phyloP scores from a whole-genome alignment of 1,140 invertebrate genomes.

The Diachasmimorpha longicaudata region DNA sequence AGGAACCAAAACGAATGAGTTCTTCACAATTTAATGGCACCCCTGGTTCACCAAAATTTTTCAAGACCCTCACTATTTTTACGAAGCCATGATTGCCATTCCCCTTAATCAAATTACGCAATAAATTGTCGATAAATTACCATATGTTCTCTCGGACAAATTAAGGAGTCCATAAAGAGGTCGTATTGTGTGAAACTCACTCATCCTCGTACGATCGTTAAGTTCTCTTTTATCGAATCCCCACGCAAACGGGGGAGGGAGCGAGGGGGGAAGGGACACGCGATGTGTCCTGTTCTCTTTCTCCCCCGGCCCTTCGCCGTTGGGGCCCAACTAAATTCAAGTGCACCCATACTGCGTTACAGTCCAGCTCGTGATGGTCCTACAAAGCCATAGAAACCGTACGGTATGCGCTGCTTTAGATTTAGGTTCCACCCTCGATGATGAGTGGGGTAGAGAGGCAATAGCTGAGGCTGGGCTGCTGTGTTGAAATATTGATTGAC shows the following conservation, averaged over 20 bases:
- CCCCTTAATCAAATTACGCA: not conserved
- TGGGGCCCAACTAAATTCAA: not conserved
- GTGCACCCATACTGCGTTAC: not conserved
- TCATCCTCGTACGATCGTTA: constrained; percentile 9
- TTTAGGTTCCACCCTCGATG: not conserved
- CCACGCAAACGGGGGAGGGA: not conserved
- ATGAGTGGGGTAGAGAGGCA: constrained; percentile 25
- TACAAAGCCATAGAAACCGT: constrained; percentile 5
- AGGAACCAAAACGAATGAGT: no score
- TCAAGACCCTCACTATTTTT: not conserved
- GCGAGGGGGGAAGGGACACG: not conserved
- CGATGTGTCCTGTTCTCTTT: not conserved
- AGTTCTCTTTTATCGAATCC: constrained; percentile 20
- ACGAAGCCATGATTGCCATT: not conserved
- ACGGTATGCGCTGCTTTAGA: not conserved
- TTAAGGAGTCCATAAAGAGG: constrained; percentile 4
- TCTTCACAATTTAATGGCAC: not conserved
- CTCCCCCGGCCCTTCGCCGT: not conserved
- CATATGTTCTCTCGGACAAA: not conserved
- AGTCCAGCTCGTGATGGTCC: constrained; percentile 1
- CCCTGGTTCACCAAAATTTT: not conserved
- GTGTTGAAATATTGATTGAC: constrained; percentile 58
- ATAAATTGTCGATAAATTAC: not conserved
- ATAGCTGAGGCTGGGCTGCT: not conserved
- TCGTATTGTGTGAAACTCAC: not conserved